Evolutionary conservation across 1,140 invertebrate genomes (phyloP), one percentile per base, ranked within the genome.

Genomic region (Zaprionus ghesquierei): DNA sequence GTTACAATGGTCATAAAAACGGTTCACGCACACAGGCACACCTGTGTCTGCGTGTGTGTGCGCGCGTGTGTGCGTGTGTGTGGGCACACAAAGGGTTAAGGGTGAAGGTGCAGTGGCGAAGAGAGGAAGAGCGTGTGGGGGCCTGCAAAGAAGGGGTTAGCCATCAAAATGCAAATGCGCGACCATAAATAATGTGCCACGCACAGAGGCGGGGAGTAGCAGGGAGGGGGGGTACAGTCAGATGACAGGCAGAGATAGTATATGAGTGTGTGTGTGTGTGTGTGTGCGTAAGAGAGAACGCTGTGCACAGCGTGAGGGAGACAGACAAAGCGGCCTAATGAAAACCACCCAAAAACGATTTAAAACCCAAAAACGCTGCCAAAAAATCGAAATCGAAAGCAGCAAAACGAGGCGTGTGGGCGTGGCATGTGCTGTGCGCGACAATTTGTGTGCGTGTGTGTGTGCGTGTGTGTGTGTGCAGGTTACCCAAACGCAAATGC

Each of bases 111-210:
- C 41, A 46, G 41, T 18, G 41, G 41, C 41, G 35, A n/a, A 46
- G 41, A 27, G 33, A 25, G 60, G 12, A 23, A 27, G 44, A 29
- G 54, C 23, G 38, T 58, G 20, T n/a, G 29, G 10, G 25, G 29
- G 5, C 23, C 33, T n/a, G 31, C 38, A 31, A 49, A 15, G 18
- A 41, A 41, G 58, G 35, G 46, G 51, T 63, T 70, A 89, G 69
- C 86, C 77, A 89, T 89, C 77, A 89, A 89, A 85, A 89, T 89
- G 85, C 85, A 89, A 89, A 89, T 89, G 81, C 77, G 86, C 75
- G 75, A 81, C 81, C 81, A 89, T 89, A 89, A 89, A 89, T 89
- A 85, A 89, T 75, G 79, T 73, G 79, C 8, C 56, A 55, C 23
- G 44, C 41, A 76, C 63, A 72, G 55, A 53, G n/a, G 29, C 71